phyloP scores from a whole-genome alignment of 2,888 invertebrate species.

The Lasioglossum villosulum region DNA sequence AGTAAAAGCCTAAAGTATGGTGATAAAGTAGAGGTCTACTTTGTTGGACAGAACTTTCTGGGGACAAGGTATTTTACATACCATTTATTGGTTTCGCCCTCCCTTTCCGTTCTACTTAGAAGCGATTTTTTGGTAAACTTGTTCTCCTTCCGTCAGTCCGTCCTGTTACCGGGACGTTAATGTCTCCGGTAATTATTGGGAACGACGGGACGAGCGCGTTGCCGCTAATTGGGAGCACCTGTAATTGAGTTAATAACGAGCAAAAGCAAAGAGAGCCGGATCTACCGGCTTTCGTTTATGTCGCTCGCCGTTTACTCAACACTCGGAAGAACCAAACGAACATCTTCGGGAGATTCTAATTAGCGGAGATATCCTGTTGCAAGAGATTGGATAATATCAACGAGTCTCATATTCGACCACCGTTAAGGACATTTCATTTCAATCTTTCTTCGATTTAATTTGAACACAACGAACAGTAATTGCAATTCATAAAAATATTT shows the following conservation, averaged over 20 bases:
- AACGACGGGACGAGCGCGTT: slow-evolving; percentile 61
- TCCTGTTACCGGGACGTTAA: slow-evolving; percentile 52
- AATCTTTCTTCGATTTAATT: neutral
- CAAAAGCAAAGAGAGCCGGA: slow-evolving; percentile 29
- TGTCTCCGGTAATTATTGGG: slow-evolving; percentile 65
- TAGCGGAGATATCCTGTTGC: slow-evolving; percentile 2
- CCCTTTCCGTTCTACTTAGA: neutral
- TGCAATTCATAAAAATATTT: neutral
- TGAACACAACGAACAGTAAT: neutral
- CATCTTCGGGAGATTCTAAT: slow-evolving; percentile 4
- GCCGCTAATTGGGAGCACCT: slow-evolving; percentile 68
- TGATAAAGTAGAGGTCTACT: neutral
- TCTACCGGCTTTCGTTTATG: slow-evolving; percentile 57
- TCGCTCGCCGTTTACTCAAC: slow-evolving; percentile 21
- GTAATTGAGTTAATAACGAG: slow-evolving; percentile 72
- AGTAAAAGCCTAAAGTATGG: neutral
- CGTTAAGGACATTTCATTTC: neutral
- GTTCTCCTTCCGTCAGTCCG: neutral
- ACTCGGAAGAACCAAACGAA: slow-evolving; percentile 16
- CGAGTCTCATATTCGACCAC: neutral
- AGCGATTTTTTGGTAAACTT: neutral
- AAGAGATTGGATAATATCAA: neutral
- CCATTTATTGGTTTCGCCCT: neutral
- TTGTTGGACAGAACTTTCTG: neutral
- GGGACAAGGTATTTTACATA: neutral